Conservation (phyloP, 2,888 invertebrate genomes). For the Dinocampus coccinellae region DNA sequence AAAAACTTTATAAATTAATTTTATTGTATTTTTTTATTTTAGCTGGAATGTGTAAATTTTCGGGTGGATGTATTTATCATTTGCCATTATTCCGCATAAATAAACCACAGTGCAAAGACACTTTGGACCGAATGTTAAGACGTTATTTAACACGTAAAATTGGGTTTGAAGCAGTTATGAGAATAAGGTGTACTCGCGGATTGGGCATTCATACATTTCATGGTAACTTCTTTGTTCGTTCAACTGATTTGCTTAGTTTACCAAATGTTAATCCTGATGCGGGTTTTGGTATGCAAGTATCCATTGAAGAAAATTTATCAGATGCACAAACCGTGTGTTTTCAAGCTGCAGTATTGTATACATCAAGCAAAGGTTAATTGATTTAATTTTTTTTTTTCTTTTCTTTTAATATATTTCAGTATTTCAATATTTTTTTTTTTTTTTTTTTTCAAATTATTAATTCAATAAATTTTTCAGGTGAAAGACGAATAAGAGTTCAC, state of each 20-base stretch:
- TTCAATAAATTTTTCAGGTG: slow-evolving; percentile 74
- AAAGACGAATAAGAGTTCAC: slow-evolving; percentile 96
- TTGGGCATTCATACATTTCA: slow-evolving; percentile 98
- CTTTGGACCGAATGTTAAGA: slow-evolving; percentile 82
- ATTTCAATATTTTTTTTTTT: not conserved
- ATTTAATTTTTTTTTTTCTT: not conserved
- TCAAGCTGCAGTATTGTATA: slow-evolving; percentile 97
- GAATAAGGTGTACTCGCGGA: slow-evolving; percentile 94
- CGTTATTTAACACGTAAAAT: slow-evolving; percentile 96
- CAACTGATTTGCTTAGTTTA: slow-evolving; percentile 94
- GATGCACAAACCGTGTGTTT: slow-evolving; percentile 93
- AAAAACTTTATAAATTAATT: not conserved
- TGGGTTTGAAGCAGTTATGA: slow-evolving; percentile 99
- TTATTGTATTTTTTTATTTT: slow-evolving; percentile 43
- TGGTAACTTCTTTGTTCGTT: slow-evolving; percentile 99
- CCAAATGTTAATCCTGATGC: slow-evolving; percentile 99
- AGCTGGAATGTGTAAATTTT: slow-evolving; percentile 95
- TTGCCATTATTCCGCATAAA: slow-evolving; percentile 87
- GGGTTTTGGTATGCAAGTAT: slow-evolving; percentile 97
- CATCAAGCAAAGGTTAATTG: slow-evolving; percentile 84
- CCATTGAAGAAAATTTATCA: slow-evolving; percentile 90
- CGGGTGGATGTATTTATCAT: slow-evolving; percentile 93
- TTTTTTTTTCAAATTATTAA: too few relatives aligned
- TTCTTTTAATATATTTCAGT: not conserved
- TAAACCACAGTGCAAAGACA: slow-evolving; percentile 79